phyloP scores from a whole-genome alignment of 2,888 invertebrate species.

The Nysson spinosus region DNA sequence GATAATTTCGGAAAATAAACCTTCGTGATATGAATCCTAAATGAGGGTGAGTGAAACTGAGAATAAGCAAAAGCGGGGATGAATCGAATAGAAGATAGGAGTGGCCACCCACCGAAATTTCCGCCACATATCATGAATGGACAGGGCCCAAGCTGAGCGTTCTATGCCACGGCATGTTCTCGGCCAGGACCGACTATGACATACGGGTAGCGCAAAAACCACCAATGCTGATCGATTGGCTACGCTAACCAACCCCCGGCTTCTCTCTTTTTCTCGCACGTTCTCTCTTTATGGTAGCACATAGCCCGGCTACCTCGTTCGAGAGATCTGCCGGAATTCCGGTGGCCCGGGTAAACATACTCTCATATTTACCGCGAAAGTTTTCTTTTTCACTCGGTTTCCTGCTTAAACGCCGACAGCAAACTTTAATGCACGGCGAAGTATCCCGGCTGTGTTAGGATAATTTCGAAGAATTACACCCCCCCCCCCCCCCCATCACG shows the following conservation, averaged over 20 bases:
- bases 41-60: constrained; percentile 25
- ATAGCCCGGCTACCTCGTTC: constrained; percentile 34
- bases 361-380: constrained; percentile 24
- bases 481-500: no score
- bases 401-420: constrained; percentile 1
- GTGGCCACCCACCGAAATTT: constrained; percentile 63
- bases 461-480: no score
- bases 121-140: constrained; percentile 67
- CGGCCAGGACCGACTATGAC: constrained; percentile 67
- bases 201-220: constrained; percentile 76
- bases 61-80: no score
- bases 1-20: no score
- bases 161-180: constrained; percentile 74
- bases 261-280: constrained; percentile 41
- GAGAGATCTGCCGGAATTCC: constrained; percentile 21
- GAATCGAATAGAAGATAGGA: constrained; percentile 20
- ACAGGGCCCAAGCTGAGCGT: constrained; percentile 66
- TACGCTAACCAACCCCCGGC: constrained; percentile 67
- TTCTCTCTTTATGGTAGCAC: constrained; percentile 19
- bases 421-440: not conserved
- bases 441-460: no score
- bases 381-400: constrained; percentile 6
- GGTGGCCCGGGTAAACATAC: constrained; percentile 51
- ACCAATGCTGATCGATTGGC: constrained; percentile 77
- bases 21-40: constrained; percentile 34